Base-by-base conservation (phyloP, 92 coral and sea anemone species). In the Phymanthus crucifer region DNA sequence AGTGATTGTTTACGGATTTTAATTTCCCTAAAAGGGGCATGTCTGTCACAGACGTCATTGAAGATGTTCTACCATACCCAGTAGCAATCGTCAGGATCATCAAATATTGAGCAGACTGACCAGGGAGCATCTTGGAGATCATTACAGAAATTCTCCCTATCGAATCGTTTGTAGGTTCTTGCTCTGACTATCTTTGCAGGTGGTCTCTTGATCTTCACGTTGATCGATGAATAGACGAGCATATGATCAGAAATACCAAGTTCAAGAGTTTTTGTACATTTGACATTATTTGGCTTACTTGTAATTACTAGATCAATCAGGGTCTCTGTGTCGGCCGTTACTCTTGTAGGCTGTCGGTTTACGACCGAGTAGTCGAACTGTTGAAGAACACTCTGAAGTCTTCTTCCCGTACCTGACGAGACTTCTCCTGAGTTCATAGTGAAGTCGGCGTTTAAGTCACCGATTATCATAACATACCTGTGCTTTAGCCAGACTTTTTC, bases 231-330 rank as follows among this genome's bases (percentile, higher is more conserved):
- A 9, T 76, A 48, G 64, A 87, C 91, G 35, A 84, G 88, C 56
- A 45, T 87, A 74, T 87, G 82, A 73, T 87, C 84, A 58, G 75
- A 70, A 8, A 74, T 81, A 52, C 91, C 91, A 70, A 77, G 66
- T 57, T 86, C 89, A 75, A 68, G 47, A 48, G 52, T 54, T 36
- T 83, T 26, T 4, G 81, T 57, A 24, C 34, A 26, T 35, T 56
- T 77, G 46, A 77, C 69, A 32, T 7, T 29, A 45, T 31, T 32
- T 8, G 80, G 87, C 19, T 72, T 82, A 74, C 79, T 87, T 69
- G 87, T 77, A 77, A 87, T 77, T 6, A 87, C 87, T 58, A 87
- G 87, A 58, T 87, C 90, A 61, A 83, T 83, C 24, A 87, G 76
- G 34, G 91, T 75, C 2, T 84, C 70, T 40, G 91, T 77, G 70